Conservation (phyloP, 2,888 invertebrate species). For the Agonopterix alstromeriana region DNA sequence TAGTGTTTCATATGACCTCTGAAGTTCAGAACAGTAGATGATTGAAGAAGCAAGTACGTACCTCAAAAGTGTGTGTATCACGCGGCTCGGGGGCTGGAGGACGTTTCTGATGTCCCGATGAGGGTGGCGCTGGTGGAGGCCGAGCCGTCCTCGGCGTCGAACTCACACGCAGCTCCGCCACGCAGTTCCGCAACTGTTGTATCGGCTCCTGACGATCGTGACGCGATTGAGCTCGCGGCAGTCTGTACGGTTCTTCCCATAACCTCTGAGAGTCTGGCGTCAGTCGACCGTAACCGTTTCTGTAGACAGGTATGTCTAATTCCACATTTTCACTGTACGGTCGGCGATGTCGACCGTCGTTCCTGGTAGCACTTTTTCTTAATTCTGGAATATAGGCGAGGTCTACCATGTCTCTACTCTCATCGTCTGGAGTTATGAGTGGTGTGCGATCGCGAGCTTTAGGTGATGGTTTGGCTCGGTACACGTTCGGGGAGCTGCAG, state of each 20-base stretch:
- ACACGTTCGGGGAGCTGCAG: constrained; percentile 68
- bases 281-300: constrained; percentile 57
- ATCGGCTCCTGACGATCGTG: constrained; percentile 48
- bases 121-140: constrained; percentile 57
- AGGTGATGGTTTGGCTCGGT: constrained; percentile 44
- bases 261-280: constrained; percentile 46
- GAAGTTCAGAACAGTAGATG: not conserved
- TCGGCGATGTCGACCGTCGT: constrained; percentile 47
- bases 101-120: constrained; percentile 37
- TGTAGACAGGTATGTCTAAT: constrained; percentile 45
- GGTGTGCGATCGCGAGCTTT: constrained; percentile 45
- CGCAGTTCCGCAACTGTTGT: constrained; percentile 55
- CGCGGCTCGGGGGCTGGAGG: constrained; percentile 62
- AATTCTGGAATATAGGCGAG: constrained; percentile 49
- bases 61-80: constrained; percentile 64
- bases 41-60: constrained; percentile 16
- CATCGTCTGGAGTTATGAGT: constrained; percentile 54
- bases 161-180: constrained; percentile 63
- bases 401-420: constrained; percentile 60
- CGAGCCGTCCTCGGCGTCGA: constrained; percentile 55
- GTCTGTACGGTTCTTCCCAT: constrained; percentile 66
- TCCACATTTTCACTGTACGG: constrained; percentile 71
- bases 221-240: constrained; percentile 57
- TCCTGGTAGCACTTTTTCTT: constrained; percentile 34
- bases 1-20: no score